Base-by-base conservation (phyloP, 2,888 invertebrate genomes). In the Melieria crassipennis region DNA sequence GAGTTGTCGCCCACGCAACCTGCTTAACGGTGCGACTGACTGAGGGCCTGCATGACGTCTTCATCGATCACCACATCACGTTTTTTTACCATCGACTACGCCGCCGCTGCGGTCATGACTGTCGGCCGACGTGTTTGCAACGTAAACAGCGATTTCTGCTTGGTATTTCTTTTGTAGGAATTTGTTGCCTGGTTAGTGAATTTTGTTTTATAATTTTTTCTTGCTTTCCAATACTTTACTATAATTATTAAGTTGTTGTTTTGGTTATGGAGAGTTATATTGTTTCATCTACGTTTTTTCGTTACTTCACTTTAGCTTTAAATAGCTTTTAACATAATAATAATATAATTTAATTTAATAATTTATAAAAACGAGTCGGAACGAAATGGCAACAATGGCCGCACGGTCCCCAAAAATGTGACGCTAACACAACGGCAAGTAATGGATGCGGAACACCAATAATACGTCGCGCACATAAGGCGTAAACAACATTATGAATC, bases 291-390 rank as follows among this genome's bases (percentile, higher is more conserved):
- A 30, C 30, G 30, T 30, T 30, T 30, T 30, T 30, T 30, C 30
- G 30, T 30, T 3, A 30, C 30, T 30, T 30, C 30, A 30, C 30
- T 30, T 30, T 30, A 30, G 30, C 30, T 3, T 30, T 30, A 30
- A 30, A 30, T 30, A 30, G 52, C 47, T 58, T 70, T 63, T 65
- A 65, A 70, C 60, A 70, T 70, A 70, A 70, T 65, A n/a, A n/a
- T n/a, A n/a, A n/a, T n/a, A n/a, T n/a, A n/a, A n/a, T n/a, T n/a
- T n/a, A n/a, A n/a, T n/a, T n/a, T n/a, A n/a, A 70, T 70, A 70
- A 70, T 65, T 65, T 65, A 30, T 61, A 60, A 55, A 70, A 70
- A 55, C 55, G 52, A 70, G 42, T 65, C 70, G 65, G 65, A 70
- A 60, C 70, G 65, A 65, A 60, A 61, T 61, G 70, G 60, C 64